Percentiles rank a stretch among this genome's conserved stretches.
phyloP scores from a whole-genome alignment of 2,113 vertebrate species.

The Poeciliopsis turrubarensis region DNA sequence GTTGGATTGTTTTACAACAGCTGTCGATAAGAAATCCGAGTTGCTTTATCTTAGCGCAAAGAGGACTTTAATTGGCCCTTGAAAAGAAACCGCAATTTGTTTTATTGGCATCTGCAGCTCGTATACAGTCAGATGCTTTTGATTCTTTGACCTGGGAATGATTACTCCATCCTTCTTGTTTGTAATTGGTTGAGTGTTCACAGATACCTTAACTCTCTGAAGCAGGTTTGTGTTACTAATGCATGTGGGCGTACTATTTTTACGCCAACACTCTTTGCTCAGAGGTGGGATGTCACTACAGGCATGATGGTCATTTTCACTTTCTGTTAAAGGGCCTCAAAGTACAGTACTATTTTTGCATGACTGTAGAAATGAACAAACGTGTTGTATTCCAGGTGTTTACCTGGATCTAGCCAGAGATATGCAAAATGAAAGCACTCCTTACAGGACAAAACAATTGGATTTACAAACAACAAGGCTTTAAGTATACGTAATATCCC shows the following conservation, averaged over 20 bases:
- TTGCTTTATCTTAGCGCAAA: conserved; percentile 50
- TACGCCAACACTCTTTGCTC: conserved; percentile 18
- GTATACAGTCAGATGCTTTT: conserved; percentile 12
- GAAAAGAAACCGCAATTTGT: conserved; percentile 46
- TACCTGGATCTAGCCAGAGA: conserved; percentile 7
- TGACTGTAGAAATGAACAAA: conserved; percentile 3
- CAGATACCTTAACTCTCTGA: conserved; percentile 39
- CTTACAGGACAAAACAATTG: conserved; percentile 5
- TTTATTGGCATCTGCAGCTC: conserved; percentile 33
- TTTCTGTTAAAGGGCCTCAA: conserved; percentile 45
- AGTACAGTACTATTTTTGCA: conserved; percentile 30
- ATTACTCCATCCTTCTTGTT: conserved; percentile 44
- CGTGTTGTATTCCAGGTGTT: conserved; percentile 46
- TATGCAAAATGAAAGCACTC: conserved; percentile 12
- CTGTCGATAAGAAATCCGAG: conserved; percentile 42
- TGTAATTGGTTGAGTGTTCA: conserved; percentile 55
- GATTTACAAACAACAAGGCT: not conserved
- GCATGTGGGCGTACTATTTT: conserved; percentile 20
- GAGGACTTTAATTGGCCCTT: conserved; percentile 57
- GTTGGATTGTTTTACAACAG: conserved; percentile 46
- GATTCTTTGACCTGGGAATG: conserved; percentile 60
- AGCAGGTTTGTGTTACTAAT: conserved; percentile 16
- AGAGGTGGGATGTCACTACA: conserved; percentile 55
- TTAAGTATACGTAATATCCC: no score
- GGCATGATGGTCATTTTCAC: conserved; percentile 34